These are phyloP conservation scores for Agrochola litura DNA, from an alignment of 2,888 invertebrate genomes.

Conservation along the genomic window DNA sequence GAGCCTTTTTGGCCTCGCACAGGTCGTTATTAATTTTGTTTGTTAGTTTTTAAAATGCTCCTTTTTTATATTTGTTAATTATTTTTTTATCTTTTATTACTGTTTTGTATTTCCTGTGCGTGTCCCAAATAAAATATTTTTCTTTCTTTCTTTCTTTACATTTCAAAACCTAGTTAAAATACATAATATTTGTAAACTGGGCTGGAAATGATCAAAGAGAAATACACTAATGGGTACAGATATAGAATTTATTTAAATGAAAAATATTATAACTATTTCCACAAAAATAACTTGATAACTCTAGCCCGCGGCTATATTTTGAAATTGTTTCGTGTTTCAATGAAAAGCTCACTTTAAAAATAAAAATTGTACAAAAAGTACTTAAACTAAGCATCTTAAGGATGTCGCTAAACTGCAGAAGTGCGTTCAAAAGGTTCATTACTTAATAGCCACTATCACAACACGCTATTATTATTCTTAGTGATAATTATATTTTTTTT, in stretches of 20 bases:
- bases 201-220: constrained; percentile 19
- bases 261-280: constrained; percentile 4
- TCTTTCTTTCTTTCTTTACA: too few species aligned
- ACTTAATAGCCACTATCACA: not conserved
- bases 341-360: not conserved
- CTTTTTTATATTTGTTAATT: too few species aligned
- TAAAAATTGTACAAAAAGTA: constrained; percentile 4
- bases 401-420: not conserved
- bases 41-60: too few species aligned
- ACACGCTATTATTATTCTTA: not conserved
- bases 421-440: not conserved
- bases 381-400: not conserved
- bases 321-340: constrained; percentile 6
- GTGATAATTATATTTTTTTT: too few species aligned
- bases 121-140: too few species aligned
- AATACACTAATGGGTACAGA: not conserved
- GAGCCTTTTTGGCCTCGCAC: too few species aligned
- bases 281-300: constrained; percentile 15
- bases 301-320: not conserved
- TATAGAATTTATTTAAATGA: constrained; percentile 21
- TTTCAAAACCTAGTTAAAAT: not conserved
- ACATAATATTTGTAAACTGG: not conserved
- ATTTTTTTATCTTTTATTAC: too few species aligned
- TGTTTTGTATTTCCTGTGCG: too few species aligned
- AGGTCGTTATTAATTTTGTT: too few species aligned